These are phyloP conservation scores for Chromoteleia sp. DNA, from an alignment of 2,888 invertebrate species.

Conservation along the genomic window DNA sequence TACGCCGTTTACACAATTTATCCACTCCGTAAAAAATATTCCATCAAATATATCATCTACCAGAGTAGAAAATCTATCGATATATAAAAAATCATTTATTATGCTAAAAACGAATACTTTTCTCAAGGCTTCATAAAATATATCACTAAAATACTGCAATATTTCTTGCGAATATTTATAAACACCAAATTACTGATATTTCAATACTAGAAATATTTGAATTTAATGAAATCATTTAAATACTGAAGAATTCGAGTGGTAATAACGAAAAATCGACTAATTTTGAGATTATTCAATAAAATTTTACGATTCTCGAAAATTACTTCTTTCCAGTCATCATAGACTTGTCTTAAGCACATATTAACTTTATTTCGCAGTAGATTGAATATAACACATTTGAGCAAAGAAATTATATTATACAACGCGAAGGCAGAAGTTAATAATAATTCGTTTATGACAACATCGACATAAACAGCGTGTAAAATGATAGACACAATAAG, in stretches of 20 bases:
- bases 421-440: neutral
- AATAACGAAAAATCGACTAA: neutral
- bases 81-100: too few relatives aligned
- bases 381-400: neutral
- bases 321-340: neutral
- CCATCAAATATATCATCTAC: constrained; percentile 4
- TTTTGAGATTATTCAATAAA: constrained; percentile 1
- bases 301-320: neutral
- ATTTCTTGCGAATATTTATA: too few relatives aligned
- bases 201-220: too few relatives aligned
- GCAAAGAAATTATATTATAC: neutral
- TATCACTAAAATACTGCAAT: too few relatives aligned
- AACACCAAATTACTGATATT: too few relatives aligned
- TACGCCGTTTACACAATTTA: constrained; percentile 7
- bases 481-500: neutral
- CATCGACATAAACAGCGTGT: neutral
- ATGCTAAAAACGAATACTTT: too few relatives aligned
- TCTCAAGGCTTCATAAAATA: too few relatives aligned
- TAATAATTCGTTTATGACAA: neutral
- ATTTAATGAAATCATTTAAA: too few relatives aligned
- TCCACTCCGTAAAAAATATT: constrained; percentile 11
- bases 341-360: neutral
- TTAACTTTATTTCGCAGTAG: neutral
- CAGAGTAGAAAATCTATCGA: constrained; percentile 3
- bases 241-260: too few relatives aligned